Conservation (phyloP, 2,888 invertebrate genomes). For the Polydrusus tereticollis region DNA sequence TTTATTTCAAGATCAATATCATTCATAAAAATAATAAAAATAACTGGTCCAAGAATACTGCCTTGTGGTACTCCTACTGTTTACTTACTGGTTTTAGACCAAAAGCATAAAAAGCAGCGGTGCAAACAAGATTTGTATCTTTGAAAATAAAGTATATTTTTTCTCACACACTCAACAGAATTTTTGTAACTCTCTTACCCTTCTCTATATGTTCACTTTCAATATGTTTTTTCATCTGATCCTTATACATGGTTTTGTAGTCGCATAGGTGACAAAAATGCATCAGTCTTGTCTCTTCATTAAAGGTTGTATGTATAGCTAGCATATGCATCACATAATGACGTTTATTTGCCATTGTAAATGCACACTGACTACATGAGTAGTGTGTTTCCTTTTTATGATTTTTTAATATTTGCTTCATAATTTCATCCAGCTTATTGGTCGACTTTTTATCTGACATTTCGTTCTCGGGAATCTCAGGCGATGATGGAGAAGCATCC, state of each 20-base stretch:
- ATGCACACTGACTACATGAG: slow-evolving; percentile 36
- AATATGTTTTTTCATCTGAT: slow-evolving; percentile 37
- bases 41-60: too few relatives aligned
- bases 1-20: too few relatives aligned
- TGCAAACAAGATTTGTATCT: too few relatives aligned
- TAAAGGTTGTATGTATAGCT: slow-evolving; percentile 29
- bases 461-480: neutral
- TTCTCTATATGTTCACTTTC: slow-evolving; percentile 29
- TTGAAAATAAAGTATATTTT: too few relatives aligned
- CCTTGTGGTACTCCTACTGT: too few relatives aligned
- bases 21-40: too few relatives aligned
- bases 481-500: slow-evolving; percentile 2
- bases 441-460: slow-evolving; percentile 1
- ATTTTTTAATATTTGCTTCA: slow-evolving; percentile 31
- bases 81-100: too few relatives aligned
- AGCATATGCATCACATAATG: slow-evolving; percentile 38
- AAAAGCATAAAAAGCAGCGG: too few relatives aligned
- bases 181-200: too few relatives aligned
- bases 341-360: slow-evolving; percentile 32
- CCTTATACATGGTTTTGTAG: slow-evolving; percentile 22
- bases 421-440: slow-evolving; percentile 38
- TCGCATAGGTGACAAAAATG: slow-evolving; percentile 34
- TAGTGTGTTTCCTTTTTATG: slow-evolving; percentile 35
- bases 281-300: slow-evolving; percentile 28
- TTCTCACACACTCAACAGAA: too few relatives aligned